Evolutionary conservation across 2,797 vertebrate genomes (phyloP), one percentile per base, ranked within the genome.

Genomic region (Columba guinea): DNA sequence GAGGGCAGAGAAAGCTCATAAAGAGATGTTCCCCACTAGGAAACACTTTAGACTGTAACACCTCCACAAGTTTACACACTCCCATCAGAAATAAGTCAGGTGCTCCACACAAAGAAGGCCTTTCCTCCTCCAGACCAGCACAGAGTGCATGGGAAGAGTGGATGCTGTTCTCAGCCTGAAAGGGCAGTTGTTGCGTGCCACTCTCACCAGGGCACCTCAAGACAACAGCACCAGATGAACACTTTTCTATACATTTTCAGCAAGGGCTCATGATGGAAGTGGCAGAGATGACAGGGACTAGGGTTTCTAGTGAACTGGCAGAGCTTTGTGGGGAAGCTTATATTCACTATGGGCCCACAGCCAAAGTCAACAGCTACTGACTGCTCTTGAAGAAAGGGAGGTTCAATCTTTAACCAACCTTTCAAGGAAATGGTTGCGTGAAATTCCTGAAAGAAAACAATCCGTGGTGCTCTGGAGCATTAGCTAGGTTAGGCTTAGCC

Each of bases 141-240:
- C 13, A 84, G 44, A 28, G 32, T 22, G 34, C 2, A 0, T 12
- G 26, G 23, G 32, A 80, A 2, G 16, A 0, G 5, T 5, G 4
- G 5, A 9, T 18, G 30, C 17, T 30, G 5, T 28, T 49, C 34
- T 68, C 44, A 14, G 53, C 23, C 44, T 68, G n/a, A 28, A 56
- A 70, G 1, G 6, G 41, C 58, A 70, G 58, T 30, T 83, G 58
- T 30, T 83, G 48, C 44, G 41, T 70, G 48, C 14, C 28, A 6
- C 64, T 52, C 24, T 55, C 52, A 39, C 24, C 8, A 32, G 28
- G 18, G 37, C 24, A 49, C 48, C 48, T 17, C 21, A n/a, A 56
- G 35, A 11, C 37, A 69, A 26, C 16, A 80, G 37, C 64, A 77
- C 73, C 41, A 75, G 52, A 26, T 9, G 34, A 74, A 1, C 14